Base-by-base conservation (phyloP, 2,888 invertebrate species). In the Anorthoa munda region DNA sequence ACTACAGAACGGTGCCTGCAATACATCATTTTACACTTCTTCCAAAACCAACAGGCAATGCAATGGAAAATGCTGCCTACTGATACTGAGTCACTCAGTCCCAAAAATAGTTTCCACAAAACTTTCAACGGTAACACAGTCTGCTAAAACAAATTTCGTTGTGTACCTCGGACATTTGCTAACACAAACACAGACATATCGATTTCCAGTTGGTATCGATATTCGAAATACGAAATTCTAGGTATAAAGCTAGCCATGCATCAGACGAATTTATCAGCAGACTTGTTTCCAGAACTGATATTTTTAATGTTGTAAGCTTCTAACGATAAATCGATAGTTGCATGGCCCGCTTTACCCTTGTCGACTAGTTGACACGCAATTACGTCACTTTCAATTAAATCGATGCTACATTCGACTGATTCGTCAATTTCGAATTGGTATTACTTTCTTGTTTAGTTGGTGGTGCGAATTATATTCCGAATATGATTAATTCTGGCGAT, bases 131-230 rank as follows among this genome's bases (percentile, higher is more conserved):
- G 21, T 50, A 67, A 66, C 68, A 59, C 18, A 39, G 70, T 26
- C 31, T 31, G 50, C 26, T 53, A 45, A 61, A 71, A 65, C 50
- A 70, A 21, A n/a, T 58, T 69, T 59, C 48, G 15, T 5, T 77
- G 71, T 71, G 45, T 70, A 53, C 61, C 48, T 66, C 59, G 66
- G 31, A 79, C 65, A 67, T 79, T 79, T 79, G 58, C 60, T 59
- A 48, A 45, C 66, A 61, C 67, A 79, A 81, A 83, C 83, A 81
- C 74, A 83, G 84, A 83, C 84, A 46, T 74, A 81, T 83, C 64
- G 81, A 81, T 81, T 81, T 69, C 67, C 58, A 66, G 50, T 63
- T 15, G 50, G 21, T 61, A 79, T 79, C 74, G 65, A 78, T 66
- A 63, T 67, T 71, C 55, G 48, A 48, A 48, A 63, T 66, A 67